Evolutionary conservation across 1,140 invertebrate genomes (phyloP).

Genomic region (Ectropis grisescens): DNA sequence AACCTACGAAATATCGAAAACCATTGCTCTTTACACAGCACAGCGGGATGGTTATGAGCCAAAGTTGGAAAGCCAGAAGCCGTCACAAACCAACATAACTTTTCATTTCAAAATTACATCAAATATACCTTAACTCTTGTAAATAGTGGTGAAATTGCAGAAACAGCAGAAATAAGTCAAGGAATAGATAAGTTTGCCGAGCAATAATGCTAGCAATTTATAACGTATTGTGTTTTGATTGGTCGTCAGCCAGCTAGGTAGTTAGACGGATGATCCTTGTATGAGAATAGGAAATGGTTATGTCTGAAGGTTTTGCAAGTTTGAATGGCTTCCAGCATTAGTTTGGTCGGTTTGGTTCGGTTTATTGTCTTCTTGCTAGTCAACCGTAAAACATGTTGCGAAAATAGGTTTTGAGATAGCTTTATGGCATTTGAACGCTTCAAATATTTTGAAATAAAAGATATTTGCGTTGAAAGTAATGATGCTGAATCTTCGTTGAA

Average conservation of each 20-base stretch:
- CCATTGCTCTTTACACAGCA: constrained; percentile 50
- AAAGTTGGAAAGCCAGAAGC: constrained; percentile 30
- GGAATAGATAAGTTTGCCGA: too few relatives aligned
- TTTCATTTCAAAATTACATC: constrained; percentile 1
- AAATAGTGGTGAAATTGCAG: too few relatives aligned
- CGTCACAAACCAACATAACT: constrained; percentile 18
- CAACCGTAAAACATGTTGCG: too few relatives aligned
- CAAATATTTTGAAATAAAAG: too few relatives aligned
- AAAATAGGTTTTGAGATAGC: too few relatives aligned
- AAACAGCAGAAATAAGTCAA: too few relatives aligned
- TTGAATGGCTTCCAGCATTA: constrained; percentile 38
- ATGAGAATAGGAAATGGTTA: constrained; percentile 61
- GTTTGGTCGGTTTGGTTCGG: constrained; percentile 14
- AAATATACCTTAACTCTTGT: too few relatives aligned
- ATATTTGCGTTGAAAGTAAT: too few relatives aligned
- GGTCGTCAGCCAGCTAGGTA: constrained; percentile 46
- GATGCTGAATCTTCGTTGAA: too few relatives aligned
- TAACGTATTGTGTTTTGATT: constrained; percentile 67
- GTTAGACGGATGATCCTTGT: constrained; percentile 43
- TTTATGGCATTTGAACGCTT: too few relatives aligned
- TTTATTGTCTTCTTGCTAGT: constrained; percentile 10
- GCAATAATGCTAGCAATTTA: constrained; percentile 33
- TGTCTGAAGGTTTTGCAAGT: constrained; percentile 36
- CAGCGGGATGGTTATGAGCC: constrained; percentile 53
- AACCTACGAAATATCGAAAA: constrained; percentile 17